These are phyloP conservation scores for Sebastes trivittatus DNA, from an alignment of 2,797 vertebrate genomes.

Conservation along the genomic window DNA sequence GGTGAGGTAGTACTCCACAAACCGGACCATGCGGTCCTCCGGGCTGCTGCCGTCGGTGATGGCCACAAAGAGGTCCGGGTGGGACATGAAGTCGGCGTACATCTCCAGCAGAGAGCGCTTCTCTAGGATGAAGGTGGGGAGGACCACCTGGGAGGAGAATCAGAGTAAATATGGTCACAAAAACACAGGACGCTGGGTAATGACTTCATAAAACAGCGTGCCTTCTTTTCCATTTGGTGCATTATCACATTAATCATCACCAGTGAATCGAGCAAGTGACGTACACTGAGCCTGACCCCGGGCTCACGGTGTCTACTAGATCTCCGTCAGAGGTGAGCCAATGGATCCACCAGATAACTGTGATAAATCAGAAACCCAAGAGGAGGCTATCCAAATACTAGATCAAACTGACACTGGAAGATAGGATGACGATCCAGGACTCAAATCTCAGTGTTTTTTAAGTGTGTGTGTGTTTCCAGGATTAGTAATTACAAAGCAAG, in stretches of 20 bases:
- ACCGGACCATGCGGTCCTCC: constrained; percentile 96
- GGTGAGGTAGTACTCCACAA: constrained; percentile 98
- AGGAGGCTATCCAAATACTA: constrained; percentile 58
- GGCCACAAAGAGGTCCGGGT: constrained; percentile 93
- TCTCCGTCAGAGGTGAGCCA: constrained; percentile 29
- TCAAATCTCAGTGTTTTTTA: background rate
- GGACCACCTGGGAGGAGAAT: constrained; percentile 87
- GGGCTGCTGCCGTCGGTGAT: constrained; percentile 87
- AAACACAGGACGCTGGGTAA: background rate
- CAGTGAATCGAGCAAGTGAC: background rate
- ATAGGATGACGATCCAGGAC: constrained; percentile 36
- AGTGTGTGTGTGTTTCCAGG: background rate
- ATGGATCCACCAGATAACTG: constrained; percentile 15
- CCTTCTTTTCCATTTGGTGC: background rate
- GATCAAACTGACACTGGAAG: constrained; percentile 24
- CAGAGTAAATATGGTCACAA: background rate
- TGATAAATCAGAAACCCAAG: constrained; percentile 66
- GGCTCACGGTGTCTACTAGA: constrained; percentile 9
- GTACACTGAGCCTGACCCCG: background rate
- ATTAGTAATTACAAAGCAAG: constrained; percentile 31
- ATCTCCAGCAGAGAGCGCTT: constrained; percentile 98
- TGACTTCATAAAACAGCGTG: too few species aligned
- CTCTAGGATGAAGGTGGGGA: constrained; percentile 98
- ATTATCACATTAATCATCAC: background rate
- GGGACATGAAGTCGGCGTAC: constrained; percentile 99